These are phyloP conservation scores for Esox niger DNA, from an alignment of 2,113 vertebrate species.

Conservation along the genomic window DNA sequence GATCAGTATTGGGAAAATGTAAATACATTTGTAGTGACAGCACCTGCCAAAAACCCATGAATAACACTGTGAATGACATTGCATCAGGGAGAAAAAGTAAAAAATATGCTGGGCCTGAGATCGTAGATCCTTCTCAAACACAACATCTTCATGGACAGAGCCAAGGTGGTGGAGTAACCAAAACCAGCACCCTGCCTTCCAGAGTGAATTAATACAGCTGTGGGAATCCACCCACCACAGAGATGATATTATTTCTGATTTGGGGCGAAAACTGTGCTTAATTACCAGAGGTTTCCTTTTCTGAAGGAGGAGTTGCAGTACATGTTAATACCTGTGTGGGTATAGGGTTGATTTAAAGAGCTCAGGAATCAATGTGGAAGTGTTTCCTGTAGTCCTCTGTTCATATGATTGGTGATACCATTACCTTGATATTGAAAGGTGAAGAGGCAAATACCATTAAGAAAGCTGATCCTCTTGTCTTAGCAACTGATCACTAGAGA, in stretches of 20 bases:
- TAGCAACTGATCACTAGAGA: background rate
- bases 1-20: conserved; percentile 22
- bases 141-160: conserved; percentile 10
- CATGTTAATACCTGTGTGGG: conserved; percentile 44
- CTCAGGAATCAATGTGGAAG: conserved; percentile 7
- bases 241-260: conserved; percentile 56
- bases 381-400: conserved; percentile 20
- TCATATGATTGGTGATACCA: background rate
- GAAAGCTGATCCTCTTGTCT: no score
- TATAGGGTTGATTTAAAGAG: conserved; percentile 42
- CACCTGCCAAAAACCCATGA: conserved; percentile 51
- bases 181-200: conserved; percentile 18
- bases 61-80: conserved; percentile 61
- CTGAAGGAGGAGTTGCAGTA: conserved; percentile 35
- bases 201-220: conserved; percentile 46
- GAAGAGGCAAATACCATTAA: no score
- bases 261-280: conserved; percentile 44
- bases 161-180: background rate
- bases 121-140: background rate
- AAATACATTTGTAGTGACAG: conserved; percentile 53
- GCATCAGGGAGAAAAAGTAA: conserved; percentile 16
- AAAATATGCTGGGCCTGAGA: background rate
- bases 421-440: no score
- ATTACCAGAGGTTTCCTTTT: conserved; percentile 48
- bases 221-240: conserved; percentile 47